These are phyloP conservation scores for Paralichthys olivaceus DNA, from an alignment of 2,113 vertebrate species.

Conservation along the genomic window DNA sequence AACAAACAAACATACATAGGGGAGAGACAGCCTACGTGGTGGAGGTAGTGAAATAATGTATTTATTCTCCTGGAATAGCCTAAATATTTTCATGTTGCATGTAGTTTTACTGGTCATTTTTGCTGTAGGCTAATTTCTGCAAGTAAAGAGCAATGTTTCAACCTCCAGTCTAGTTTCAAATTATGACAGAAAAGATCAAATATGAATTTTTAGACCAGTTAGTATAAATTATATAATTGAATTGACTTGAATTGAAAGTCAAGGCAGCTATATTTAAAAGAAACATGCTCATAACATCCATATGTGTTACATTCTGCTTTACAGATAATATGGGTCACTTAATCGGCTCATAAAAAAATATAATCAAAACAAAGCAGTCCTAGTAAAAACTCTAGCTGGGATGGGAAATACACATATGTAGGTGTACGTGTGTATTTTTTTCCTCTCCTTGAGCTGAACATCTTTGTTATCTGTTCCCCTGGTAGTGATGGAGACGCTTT, in stretches of 20 bases:
- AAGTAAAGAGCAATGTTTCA: neutral
- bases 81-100: no score
- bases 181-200: neutral
- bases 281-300: neutral
- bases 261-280: neutral
- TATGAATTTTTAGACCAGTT: no score
- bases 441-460: constrained; percentile 9
- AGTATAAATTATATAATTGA: no score
- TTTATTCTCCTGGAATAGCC: no score
- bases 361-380: neutral
- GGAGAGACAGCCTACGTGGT: no score
- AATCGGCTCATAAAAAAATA: neutral
- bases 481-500: constrained; percentile 37
- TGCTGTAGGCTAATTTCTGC: no score
- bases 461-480: constrained; percentile 48
- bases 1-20: no score
- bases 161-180: neutral
- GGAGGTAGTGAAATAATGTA: no score
- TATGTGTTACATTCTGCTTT: neutral
- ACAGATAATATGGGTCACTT: neutral
- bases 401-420: neutral
- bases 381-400: neutral
- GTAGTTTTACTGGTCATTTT: no score
- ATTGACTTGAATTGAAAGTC: neutral
- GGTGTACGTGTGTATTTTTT: constrained; percentile 6